These are phyloP conservation scores for Megalopta genalis DNA, from an alignment of 1,140 invertebrate species.

Conservation along the genomic window DNA sequence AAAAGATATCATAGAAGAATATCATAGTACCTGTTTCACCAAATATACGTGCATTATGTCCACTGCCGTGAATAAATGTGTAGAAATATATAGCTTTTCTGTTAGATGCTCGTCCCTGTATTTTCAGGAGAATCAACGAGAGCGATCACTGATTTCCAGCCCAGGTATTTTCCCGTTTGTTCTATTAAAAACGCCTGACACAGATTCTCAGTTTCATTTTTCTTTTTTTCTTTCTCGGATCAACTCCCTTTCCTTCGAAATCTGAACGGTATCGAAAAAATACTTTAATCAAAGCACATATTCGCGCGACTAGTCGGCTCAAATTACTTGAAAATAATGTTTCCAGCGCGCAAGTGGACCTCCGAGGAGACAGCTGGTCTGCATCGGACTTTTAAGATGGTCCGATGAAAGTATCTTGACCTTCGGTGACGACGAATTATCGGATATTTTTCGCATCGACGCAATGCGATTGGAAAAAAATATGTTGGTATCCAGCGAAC, in stretches of 20 bases:
- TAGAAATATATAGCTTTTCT: constrained; percentile 51
- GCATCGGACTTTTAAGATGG: background rate
- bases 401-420: background rate
- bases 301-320: background rate
- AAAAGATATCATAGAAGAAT: background rate
- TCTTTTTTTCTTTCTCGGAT: background rate
- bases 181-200: constrained; percentile 4
- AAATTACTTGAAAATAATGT: background rate
- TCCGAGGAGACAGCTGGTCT: background rate
- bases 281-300: constrained; percentile 3
- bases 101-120: constrained; percentile 11
- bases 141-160: constrained; percentile 49
- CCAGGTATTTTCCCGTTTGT: constrained; percentile 30
- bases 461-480: background rate
- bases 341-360: background rate
- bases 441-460: background rate
- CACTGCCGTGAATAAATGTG: constrained; percentile 26
- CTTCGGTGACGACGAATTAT: background rate
- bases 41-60: constrained; percentile 29
- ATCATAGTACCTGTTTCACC: background rate
- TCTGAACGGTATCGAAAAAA: background rate
- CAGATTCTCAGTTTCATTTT: background rate
- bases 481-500: no score
- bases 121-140: background rate
- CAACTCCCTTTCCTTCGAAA: background rate